Evolutionary conservation across 2,888 invertebrate species (phyloP).

Genomic region (Ormyrus rosae): DNA sequence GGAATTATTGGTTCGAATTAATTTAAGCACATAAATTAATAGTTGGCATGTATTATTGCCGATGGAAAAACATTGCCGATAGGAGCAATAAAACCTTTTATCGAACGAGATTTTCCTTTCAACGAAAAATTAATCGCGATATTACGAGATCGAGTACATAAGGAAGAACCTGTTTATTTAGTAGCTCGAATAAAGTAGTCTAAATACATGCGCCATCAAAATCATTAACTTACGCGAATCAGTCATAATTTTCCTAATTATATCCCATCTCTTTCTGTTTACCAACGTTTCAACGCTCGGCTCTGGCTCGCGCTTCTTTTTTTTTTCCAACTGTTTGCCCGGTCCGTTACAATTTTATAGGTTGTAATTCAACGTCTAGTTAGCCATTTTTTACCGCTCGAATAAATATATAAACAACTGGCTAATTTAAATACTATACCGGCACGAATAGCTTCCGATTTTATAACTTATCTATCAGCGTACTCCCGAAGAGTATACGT

Average conservation of each 20-base stretch:
- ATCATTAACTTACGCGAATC: not conserved
- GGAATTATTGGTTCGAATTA: not conserved
- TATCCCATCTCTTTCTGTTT: not conserved
- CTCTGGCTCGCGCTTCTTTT: no score
- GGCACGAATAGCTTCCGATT: no score
- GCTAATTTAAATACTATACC: no score
- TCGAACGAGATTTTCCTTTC: conserved; percentile 35
- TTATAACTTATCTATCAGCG: no score
- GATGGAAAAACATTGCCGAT: not conserved
- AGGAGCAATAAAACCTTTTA: not conserved
- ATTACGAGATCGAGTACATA: not conserved
- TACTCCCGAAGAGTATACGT: no score
- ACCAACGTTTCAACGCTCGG: not conserved
- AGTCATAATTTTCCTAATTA: not conserved
- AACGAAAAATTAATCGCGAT: conserved; percentile 28
- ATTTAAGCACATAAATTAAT: conserved; percentile 10
- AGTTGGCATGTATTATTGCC: not conserved
- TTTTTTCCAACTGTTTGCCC: no score
- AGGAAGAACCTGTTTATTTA: conserved; percentile 39
- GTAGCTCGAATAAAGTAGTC: not conserved
- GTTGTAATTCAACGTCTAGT: no score
- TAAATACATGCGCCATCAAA: not conserved
- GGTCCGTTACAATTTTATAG: no score
- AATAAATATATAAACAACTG: no score
- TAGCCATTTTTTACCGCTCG: no score